Evolutionary conservation across 2,797 vertebrate species (phyloP).

Genomic region (Etheostoma nigrum): DNA sequence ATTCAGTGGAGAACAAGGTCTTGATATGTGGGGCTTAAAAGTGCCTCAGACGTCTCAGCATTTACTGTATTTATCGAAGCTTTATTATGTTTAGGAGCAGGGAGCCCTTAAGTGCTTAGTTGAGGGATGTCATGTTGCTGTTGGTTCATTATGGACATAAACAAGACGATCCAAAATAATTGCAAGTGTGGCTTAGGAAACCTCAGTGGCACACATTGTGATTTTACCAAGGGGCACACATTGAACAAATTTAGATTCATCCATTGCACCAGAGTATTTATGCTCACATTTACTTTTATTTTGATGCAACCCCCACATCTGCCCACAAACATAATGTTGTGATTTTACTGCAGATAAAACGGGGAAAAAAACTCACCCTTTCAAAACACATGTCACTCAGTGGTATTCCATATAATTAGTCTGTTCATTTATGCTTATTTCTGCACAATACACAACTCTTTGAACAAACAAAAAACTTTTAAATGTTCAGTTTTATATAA

Average conservation of each 20-base stretch:
- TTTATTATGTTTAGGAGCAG: conserved; percentile 60
- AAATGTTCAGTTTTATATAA: conserved; percentile 74
- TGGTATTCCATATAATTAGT: conserved; percentile 47
- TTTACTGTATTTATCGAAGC: conserved; percentile 56
- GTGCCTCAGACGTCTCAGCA: conserved; percentile 36
- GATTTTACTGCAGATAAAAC: conserved; percentile 73
- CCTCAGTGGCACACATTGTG: conserved; percentile 74
- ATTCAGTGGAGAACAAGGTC: conserved; percentile 24
- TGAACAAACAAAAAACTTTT: conserved; percentile 61
- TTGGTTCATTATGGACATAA: conserved; percentile 74
- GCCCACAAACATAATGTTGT: conserved; percentile 74
- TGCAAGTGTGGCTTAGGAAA: conserved; percentile 73
- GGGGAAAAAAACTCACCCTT: conserved; percentile 17
- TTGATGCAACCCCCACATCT: conserved; percentile 69
- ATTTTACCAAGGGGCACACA: conserved; percentile 76
- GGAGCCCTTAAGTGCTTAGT: conserved; percentile 65
- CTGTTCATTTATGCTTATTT: conserved; percentile 52
- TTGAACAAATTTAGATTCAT: conserved; percentile 80
- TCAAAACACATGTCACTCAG: conserved; percentile 60
- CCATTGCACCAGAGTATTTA: conserved; percentile 66
- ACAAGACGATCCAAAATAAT: conserved; percentile 70
- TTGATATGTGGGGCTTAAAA: conserved; percentile 41
- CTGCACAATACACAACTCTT: conserved; percentile 59
- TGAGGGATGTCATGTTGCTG: conserved; percentile 70
- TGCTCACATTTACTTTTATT: conserved; percentile 80